phyloP scores from a whole-genome alignment of 2,888 invertebrate species.

The Tipula confusa region DNA sequence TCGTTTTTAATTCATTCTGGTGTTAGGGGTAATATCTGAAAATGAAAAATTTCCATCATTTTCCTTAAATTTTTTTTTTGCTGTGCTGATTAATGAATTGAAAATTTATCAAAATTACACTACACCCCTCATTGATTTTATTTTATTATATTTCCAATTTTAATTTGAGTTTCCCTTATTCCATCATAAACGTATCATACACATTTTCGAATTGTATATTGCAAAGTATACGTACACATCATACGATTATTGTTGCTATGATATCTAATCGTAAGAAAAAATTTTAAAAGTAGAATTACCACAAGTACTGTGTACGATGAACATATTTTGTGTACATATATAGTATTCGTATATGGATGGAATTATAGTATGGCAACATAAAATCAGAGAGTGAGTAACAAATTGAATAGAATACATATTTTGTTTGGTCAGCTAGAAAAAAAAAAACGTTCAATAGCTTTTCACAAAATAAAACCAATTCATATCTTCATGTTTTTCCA shows the following conservation, averaged over 20 bases:
- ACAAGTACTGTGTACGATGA: neutral
- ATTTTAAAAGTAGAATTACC: neutral
- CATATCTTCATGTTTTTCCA: neutral
- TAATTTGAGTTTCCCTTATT: conserved; percentile 9
- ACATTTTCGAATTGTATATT: neutral
- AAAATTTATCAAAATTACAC: conserved; percentile 20
- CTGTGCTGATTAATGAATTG: neutral
- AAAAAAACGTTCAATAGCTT: neutral
- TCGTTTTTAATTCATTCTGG: too few species aligned
- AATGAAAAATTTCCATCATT: too few species aligned
- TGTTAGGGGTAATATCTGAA: too few species aligned
- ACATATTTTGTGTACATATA: neutral
- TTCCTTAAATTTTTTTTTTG: neutral
- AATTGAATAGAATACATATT: conserved; percentile 14
- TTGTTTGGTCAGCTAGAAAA: conserved; percentile 12
- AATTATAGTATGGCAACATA: neutral
- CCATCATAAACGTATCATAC: neutral
- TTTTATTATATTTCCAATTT: neutral
- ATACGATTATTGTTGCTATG: neutral
- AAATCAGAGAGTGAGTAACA: neutral
- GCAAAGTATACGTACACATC: neutral
- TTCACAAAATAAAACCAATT: conserved; percentile 3
- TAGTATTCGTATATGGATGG: neutral
- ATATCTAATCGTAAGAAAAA: neutral
- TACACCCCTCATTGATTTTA: neutral